These are phyloP conservation scores for Sarcophilus harrisii DNA, from an alignment of 2,797 vertebrate species.

Conservation along the genomic window DNA sequence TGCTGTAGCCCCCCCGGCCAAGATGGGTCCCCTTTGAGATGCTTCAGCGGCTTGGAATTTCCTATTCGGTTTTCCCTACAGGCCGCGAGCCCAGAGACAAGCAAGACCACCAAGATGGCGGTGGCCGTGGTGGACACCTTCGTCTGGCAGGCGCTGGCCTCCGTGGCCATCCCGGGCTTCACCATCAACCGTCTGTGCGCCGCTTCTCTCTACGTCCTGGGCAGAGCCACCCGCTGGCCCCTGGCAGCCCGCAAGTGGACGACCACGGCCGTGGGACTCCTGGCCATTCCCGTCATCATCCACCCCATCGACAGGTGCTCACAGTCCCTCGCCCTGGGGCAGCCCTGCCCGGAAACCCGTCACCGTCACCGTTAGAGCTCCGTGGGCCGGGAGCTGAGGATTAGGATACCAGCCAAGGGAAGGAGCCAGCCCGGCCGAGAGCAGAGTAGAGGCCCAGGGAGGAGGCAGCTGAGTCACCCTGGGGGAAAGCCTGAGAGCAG, in stretches of 20 bases:
- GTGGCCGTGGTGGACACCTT: conserved; percentile 95
- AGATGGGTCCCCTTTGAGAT: accelerated
- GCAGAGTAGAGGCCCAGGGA: neutral
- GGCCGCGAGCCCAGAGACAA: conserved; percentile 87
- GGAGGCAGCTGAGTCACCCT: neutral
- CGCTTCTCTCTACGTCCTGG: conserved; percentile 90
- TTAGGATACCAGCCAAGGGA: neutral
- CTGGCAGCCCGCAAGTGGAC: conserved; percentile 93
- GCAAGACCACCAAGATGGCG: conserved; percentile 84
- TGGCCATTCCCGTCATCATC: conserved; percentile 95
- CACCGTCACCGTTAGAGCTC: neutral
- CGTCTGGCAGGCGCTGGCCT: conserved; percentile 96
- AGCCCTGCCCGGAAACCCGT: neutral
- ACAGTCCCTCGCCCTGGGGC: neutral
- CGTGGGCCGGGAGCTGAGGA: neutral
- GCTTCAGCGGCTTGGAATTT: accelerated
- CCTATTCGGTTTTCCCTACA: neutral
- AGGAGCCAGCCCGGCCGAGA: neutral
- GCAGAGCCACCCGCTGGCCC: conserved; percentile 91
- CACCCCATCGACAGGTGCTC: conserved; percentile 95
- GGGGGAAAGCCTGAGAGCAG: neutral
- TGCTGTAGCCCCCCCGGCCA: accelerated
- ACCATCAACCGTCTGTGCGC: conserved; percentile 97
- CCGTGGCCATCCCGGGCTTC: conserved; percentile 95
- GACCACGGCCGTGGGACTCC: conserved; percentile 94